A percentile compares a stretch with the other conserved stretches of the same genome.
Conservation (phyloP, 2,888 invertebrate genomes). For the Oegoconia quadripuncta region DNA sequence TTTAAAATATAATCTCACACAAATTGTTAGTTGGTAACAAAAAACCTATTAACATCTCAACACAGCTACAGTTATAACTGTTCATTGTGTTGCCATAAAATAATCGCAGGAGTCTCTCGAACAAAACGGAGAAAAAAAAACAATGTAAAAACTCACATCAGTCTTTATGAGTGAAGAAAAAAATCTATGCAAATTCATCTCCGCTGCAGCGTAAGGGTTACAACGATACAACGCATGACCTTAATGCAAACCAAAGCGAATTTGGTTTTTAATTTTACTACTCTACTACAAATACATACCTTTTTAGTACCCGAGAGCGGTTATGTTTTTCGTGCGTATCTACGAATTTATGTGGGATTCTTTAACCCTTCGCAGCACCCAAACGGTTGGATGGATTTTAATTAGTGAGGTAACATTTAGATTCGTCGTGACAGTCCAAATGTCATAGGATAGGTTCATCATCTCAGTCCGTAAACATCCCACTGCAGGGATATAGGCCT, state of each 20-base stretch:
- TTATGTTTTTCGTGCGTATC: too few species aligned
- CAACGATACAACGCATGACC: constrained; percentile 27
- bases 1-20: constrained; percentile 31
- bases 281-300: too few species aligned
- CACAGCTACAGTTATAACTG: constrained; percentile 56
- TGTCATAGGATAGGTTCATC: too few species aligned
- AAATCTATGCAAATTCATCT: constrained; percentile 50
- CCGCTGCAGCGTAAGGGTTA: constrained; percentile 32
- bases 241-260: constrained; percentile 28
- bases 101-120: constrained; percentile 47
- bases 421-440: too few species aligned
- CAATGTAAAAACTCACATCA: constrained; percentile 7
- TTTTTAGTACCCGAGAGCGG: too few species aligned
- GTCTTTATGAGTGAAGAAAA: constrained; percentile 44
- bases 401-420: too few species aligned
- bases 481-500: too few species aligned
- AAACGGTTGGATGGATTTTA: too few species aligned
- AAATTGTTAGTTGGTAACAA: constrained; percentile 30
- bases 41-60: constrained; percentile 69
- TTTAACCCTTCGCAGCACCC: too few species aligned
- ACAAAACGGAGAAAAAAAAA: constrained; percentile 45
- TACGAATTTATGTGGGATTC: too few species aligned
- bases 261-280: constrained; percentile 21
- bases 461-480: too few species aligned
- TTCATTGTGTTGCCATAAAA: constrained; percentile 45